These are phyloP conservation scores for Strigops habroptila DNA, from an alignment of 2,113 vertebrate species.

Conservation along the genomic window DNA sequence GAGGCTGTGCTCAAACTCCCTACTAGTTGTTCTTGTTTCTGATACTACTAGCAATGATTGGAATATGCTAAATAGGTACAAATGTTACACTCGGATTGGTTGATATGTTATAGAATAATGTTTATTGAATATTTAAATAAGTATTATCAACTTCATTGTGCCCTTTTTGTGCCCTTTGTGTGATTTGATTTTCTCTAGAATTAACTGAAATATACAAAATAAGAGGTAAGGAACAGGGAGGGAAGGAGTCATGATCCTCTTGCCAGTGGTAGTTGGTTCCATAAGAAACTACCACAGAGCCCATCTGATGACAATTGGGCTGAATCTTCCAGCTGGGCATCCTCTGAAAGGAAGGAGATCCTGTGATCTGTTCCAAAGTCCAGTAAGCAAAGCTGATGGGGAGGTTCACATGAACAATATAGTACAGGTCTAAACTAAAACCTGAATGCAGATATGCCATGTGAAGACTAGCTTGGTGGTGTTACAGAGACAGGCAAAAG, in stretches of 20 bases:
- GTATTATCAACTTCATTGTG: not conserved
- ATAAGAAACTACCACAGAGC: not conserved
- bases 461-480: not conserved
- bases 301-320: not conserved
- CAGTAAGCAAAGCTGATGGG: not conserved
- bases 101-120: not conserved
- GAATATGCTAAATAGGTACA: not conserved
- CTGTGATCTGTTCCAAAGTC: not conserved
- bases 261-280: not conserved
- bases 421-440: not conserved
- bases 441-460: not conserved
- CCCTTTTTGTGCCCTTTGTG: not conserved
- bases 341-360: not conserved
- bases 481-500: not conserved
- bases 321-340: not conserved
- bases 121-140: not conserved
- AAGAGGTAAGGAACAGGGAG: not conserved
- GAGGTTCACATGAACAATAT: not conserved
- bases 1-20: not conserved
- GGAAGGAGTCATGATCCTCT: not conserved
- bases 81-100: not conserved
- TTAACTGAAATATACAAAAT: not conserved
- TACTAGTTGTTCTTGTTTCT: not conserved
- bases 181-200: not conserved
- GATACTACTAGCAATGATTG: not conserved